Base-by-base conservation (phyloP, 2,888 invertebrate genomes). In the Acronicta alni region DNA sequence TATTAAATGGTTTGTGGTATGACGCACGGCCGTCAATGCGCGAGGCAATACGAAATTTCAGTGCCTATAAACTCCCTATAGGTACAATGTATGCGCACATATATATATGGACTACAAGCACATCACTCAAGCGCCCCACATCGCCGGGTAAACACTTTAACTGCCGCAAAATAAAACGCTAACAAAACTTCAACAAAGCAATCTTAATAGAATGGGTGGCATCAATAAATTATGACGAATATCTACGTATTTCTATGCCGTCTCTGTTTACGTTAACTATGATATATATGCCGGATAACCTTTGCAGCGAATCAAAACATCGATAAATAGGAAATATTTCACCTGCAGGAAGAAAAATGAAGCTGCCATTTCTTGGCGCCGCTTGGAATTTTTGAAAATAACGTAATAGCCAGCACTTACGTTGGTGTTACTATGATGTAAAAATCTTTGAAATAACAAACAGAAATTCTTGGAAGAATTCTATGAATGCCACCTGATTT, bases 1-100 rank as follows among this genome's bases (percentile, higher is more conserved):
- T 86, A 86, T 84, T 83, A 83, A 86, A 85, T 85, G 83, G 81
- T 80, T 84, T 88, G 89, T 77, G 89, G 89, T 87, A 80, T 88
- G 88, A 87, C 87, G 86, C 84, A 85, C 80, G 73, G 48, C 64
- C 75, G 68, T 77, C 77, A 77, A 74, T 76, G 60, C 54, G 52
- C 66, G 57, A 67, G 59, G 60, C 75, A 66, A 77, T 75, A 68
- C 67, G 76, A 68, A 78, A 67, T 75, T 79, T 77, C 72, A 76
- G 65, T 75, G 67, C 77, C 72, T 68, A 72, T 73, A 78, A 64
- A 64, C 59, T 60, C 51, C 56, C 54, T 67, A 65, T 66, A 67
- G 67, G 64, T 72, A 53, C 38, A 0, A 43, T 15, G 16, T 56
- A 41, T 20, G n/a, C 30, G 35, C 38, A 60, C 16, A 52, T 39